Evolutionary conservation across 2,797 vertebrate genomes (phyloP).

Genomic region (Glossophaga mutica): DNA sequence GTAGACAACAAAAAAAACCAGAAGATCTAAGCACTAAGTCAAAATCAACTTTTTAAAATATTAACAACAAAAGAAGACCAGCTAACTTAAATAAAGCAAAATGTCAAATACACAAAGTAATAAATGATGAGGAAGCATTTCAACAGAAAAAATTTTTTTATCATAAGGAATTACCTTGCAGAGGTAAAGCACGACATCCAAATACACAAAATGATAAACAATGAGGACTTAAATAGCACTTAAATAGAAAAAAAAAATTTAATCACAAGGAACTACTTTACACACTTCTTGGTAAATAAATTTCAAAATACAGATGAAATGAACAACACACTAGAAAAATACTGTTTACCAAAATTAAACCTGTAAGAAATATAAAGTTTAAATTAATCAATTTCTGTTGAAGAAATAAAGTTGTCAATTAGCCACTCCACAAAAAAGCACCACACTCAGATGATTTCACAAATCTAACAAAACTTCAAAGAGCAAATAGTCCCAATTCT

Average conservation of each 20-base stretch:
- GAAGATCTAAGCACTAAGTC: not conserved
- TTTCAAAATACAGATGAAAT: not conserved
- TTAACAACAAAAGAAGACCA: not conserved
- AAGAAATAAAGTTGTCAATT: conserved; percentile 23
- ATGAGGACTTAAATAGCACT: not conserved
- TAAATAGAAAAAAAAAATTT: not conserved
- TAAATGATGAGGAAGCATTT: not conserved
- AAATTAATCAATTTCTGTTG: not conserved
- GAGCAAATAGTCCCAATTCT: not conserved
- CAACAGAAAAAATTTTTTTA: not conserved
- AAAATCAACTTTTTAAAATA: not conserved
- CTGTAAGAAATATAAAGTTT: not conserved
- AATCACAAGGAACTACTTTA: not conserved
- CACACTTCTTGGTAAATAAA: not conserved
- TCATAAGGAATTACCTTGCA: not conserved
- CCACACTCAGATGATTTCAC: not conserved
- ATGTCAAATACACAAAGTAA: not conserved
- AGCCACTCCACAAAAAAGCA: not conserved
- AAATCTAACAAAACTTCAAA: not conserved
- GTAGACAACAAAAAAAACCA: not conserved
- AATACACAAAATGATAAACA: not conserved
- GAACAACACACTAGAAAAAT: not conserved
- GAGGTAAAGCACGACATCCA: not conserved
- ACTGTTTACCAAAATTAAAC: not conserved
- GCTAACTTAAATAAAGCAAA: not conserved